Evolutionary conservation across 2,113 vertebrate species (phyloP).

Genomic region (Halichoeres trimaculatus): DNA sequence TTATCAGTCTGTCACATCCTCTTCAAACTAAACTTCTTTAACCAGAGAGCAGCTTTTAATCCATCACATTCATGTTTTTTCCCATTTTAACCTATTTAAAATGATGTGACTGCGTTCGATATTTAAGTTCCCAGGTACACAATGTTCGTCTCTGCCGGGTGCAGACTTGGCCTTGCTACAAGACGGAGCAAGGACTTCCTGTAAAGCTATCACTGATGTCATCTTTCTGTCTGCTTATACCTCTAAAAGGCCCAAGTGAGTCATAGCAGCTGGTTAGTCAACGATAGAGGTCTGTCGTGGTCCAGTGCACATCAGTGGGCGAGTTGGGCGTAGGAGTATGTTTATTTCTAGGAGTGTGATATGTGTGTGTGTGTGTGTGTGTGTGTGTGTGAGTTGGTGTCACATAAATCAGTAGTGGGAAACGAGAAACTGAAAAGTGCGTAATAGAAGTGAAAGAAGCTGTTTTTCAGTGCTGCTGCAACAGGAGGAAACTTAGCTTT

Average conservation of each 20-base stretch:
- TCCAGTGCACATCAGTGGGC: constrained; percentile 26
- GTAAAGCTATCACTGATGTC: constrained; percentile 60
- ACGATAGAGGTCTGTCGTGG: neutral
- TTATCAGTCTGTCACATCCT: neutral
- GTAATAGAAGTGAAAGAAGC: constrained; percentile 73
- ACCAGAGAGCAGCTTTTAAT: constrained; percentile 3
- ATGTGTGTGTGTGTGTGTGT: too few species aligned
- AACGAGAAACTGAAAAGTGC: constrained; percentile 56
- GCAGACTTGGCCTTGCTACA: constrained; percentile 41
- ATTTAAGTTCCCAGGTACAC: constrained; percentile 17
- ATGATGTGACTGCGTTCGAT: constrained; percentile 15
- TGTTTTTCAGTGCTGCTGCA: constrained; percentile 36
- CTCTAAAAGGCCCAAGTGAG: constrained; percentile 47
- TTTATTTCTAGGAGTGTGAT: constrained; percentile 46
- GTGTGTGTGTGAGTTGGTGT: constrained; percentile 14
- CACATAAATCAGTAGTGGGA: constrained; percentile 51
- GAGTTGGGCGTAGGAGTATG: constrained; percentile 36
- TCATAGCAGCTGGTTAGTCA: constrained; percentile 44
- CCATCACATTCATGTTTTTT: constrained; percentile 26
- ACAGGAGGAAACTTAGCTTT: constrained; percentile 76
- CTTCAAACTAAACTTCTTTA: neutral
- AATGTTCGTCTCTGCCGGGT: constrained; percentile 8
- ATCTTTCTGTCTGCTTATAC: constrained; percentile 50
- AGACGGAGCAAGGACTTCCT: constrained; percentile 57
- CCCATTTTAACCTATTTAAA: neutral